Evolutionary conservation across 2,888 invertebrate species (phyloP), one percentile per base, ranked within the genome.

Genomic region (Podotricha telesiphe): DNA sequence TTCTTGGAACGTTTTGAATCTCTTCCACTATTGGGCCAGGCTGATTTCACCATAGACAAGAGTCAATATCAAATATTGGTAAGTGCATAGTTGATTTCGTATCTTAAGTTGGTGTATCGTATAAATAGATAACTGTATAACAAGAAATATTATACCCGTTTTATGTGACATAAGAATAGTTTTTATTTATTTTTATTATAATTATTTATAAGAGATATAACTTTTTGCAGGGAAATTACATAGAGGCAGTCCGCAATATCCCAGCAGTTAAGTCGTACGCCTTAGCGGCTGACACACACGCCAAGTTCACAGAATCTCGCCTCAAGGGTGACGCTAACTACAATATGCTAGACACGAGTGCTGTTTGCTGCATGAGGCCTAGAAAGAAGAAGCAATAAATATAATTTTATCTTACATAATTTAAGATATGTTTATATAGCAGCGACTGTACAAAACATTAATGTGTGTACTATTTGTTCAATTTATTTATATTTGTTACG

Each of bases 1-100:
- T 55, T 55, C 55, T 55, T 55, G 34, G 55, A 55, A 55, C 55
- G 55, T 13, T 55, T 55, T 55, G 55, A 55, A 37, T 55, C 55
- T 34, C 55, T 55, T 17, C 55, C 55, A 55, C 19, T 55, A 17
- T 37, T 55, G 15, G 55, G 55, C 5, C 55, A 55, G 11, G 55
- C 55, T 55, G 34, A 55, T 34, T 55, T 55, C 34, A 17, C 13
- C 6, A 55, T 55, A 5, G 55, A 55, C 34, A 55, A 55, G 55
- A 55, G 55, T 37, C n/a, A 37, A 55, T 55, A 55, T 13, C 17
- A 34, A 55, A 3, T 13, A 55, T 37, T 55, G 55, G 55, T 55
- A 55, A 55, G 55, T 55, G 0, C 11, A 1, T 17, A 42, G 42
- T 13, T 42, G 13, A 42, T 37, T 55, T 11, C n/a, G n/a, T 53